These are phyloP conservation scores for Limosa lapponica DNA, from an alignment of 2,797 vertebrate species.

Conservation along the genomic window DNA sequence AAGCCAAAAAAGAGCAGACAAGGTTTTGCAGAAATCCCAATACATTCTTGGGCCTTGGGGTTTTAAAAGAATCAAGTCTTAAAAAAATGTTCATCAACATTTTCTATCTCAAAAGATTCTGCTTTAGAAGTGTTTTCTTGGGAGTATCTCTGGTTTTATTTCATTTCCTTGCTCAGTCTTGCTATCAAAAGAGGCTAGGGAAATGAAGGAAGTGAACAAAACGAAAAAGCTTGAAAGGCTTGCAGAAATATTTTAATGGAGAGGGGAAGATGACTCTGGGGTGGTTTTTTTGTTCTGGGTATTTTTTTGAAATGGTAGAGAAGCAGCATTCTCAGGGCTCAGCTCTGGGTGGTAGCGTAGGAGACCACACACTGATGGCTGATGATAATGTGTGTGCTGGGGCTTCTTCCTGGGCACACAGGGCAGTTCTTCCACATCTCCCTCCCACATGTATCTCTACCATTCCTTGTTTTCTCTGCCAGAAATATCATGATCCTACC, in stretches of 20 bases:
- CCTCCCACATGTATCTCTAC: not conserved
- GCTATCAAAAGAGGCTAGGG: not conserved
- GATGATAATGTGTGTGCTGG: too few species aligned
- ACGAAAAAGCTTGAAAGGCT: not conserved
- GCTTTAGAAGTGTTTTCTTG: not conserved
- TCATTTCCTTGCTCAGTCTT: not conserved
- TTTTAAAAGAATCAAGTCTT: not conserved
- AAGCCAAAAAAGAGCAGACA: not conserved
- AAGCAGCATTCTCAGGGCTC: not conserved
- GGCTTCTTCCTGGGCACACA: accelerated
- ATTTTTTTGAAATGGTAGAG: not conserved
- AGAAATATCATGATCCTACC: not conserved
- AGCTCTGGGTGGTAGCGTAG: not conserved
- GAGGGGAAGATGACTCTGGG: not conserved
- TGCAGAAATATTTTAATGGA: not conserved
- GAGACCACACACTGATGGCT: not conserved
- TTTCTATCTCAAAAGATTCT: not conserved
- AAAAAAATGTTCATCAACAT: not conserved
- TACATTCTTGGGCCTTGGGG: not conserved
- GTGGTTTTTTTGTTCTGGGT: accelerated
- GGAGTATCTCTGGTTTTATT: not conserved
- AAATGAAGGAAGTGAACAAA: not conserved
- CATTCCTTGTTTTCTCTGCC: not conserved
- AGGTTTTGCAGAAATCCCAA: not conserved
- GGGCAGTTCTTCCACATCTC: not conserved